Base-by-base conservation (phyloP, 2,888 invertebrate genomes). In the Torymus tubicola region DNA sequence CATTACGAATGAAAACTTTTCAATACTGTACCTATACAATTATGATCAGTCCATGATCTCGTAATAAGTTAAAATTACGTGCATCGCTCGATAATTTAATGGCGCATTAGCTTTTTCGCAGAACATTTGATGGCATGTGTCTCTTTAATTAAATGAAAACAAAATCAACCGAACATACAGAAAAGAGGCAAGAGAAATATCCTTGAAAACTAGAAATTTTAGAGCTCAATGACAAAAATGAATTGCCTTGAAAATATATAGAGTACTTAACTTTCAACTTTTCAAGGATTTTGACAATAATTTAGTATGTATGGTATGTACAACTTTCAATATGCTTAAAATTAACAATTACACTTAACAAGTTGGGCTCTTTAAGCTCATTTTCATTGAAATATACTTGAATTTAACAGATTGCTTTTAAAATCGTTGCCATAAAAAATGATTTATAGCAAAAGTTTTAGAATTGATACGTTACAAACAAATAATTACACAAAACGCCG, bases 251-350 rank as follows among this genome's bases (percentile, higher is more conserved):
- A 83, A 83, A 83, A 82, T 82, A 82, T 80, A 81, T 84, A 81
- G 80, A 83, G 81, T 70, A 61, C 79, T 80, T 77, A 76, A 64
- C 81, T 83, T 80, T 83, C 82, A 78, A 83, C 69, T 81, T 82
- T 80, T 82, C 80, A 81, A 84, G 83, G 83, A 84, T 81, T 84
- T 61, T 57, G 63, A 80, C 84, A 88, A 88, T 88, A 89, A 89
- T 89, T 88, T 88, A 88, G 84, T 87, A 88, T 87, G 76, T 82
- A 77, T 82, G 80, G 80, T 84, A 84, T 84, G 77, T 88, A 88
- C 87, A 88, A 83, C 86, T 88, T 87, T 87, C 71, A 82, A 85
- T 84, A 84, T 81, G 65, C 85, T 86, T 87, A 85, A 87, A 85
- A 86, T 85, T 87, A 88, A 87, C 80, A 74, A 81, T 77, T 83